phyloP scores from a whole-genome alignment of 2,113 vertebrate species.

The Benitochromis conjunctus region DNA sequence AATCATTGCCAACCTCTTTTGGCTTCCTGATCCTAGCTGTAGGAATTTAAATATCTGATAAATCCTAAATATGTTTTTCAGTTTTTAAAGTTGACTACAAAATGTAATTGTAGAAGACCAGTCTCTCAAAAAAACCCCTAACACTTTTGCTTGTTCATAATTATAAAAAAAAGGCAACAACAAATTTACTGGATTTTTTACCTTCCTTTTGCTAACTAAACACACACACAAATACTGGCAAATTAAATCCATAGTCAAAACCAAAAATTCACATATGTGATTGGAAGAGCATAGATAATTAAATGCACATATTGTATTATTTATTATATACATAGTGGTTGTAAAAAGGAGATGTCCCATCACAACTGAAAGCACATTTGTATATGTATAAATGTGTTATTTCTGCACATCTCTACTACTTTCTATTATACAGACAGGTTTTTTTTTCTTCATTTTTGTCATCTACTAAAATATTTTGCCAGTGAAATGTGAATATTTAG shows the following conservation, averaged over 20 bases:
- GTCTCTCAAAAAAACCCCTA: neutral
- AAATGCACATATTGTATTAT: neutral
- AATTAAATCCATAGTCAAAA: neutral
- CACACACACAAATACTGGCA: neutral
- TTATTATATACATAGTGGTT: no score
- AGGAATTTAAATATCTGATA: neutral
- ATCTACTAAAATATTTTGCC: no score
- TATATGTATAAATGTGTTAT: no score
- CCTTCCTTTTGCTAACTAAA: no score
- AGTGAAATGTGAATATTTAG: no score
- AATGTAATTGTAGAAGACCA: neutral
- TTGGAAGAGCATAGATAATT: neutral
- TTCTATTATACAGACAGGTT: no score
- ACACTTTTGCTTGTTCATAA: neutral
- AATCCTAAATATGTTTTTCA: neutral
- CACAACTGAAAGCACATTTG: no score
- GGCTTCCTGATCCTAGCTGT: neutral
- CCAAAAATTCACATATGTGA: constrained; percentile 12
- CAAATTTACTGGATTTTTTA: neutral
- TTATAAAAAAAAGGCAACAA: neutral
- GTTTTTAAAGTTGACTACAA: neutral
- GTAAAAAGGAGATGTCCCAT: no score
- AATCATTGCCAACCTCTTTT: neutral
- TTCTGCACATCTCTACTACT: no score
- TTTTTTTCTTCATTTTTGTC: no score